Conservation (phyloP, 2,113 vertebrate species). For the Xenopus laevis region DNA sequence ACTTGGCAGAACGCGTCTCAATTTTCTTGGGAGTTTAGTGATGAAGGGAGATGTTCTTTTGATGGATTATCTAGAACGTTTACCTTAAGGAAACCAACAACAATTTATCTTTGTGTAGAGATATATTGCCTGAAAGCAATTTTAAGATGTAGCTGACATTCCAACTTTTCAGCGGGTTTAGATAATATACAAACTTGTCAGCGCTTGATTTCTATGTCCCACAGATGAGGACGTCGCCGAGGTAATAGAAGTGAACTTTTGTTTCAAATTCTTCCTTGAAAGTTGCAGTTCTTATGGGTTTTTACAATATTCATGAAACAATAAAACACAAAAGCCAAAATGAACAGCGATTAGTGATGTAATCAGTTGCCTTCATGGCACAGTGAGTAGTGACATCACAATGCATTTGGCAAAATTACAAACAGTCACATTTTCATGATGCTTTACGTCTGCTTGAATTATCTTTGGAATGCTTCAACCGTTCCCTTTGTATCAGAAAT, state of each 20-base stretch:
- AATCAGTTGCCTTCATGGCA: no score
- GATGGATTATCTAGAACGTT: slow-evolving; percentile 34
- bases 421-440: no score
- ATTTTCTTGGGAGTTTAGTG: slow-evolving; percentile 25
- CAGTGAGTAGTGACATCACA: no score
- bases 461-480: no score
- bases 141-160: slow-evolving; percentile 36
- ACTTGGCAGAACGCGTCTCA: slow-evolving; percentile 10
- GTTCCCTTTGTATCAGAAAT: no score
- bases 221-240: slow-evolving; percentile 7
- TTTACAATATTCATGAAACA: no score
- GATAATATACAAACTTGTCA: slow-evolving; percentile 19
- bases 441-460: no score
- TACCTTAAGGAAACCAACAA: slow-evolving; percentile 24
- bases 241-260: slow-evolving; percentile 20
- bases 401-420: no score
- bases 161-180: slow-evolving; percentile 22
- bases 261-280: not conserved
- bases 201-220: slow-evolving; percentile 19
- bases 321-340: no score
- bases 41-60: slow-evolving; percentile 28
- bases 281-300: no score
- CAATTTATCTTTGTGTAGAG: slow-evolving; percentile 33
- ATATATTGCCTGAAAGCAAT: slow-evolving; percentile 32
- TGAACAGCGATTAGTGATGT: no score